Base-by-base conservation (phyloP, 2,797 vertebrate genomes). In the Crenuchus spilurus region DNA sequence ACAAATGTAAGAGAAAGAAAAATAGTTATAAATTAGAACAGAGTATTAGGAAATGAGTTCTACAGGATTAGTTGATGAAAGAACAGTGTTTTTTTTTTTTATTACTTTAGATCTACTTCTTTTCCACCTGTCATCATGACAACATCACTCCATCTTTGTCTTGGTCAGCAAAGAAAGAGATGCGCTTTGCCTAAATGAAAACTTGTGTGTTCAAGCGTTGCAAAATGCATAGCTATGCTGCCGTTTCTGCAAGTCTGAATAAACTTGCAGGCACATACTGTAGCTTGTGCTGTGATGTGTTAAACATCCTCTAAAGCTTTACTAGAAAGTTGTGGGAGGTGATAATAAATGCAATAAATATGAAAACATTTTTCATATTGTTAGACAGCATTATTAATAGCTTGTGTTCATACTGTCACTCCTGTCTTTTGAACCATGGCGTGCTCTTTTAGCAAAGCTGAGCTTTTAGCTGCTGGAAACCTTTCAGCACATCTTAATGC, bases 401-500 rank as follows among this genome's bases (percentile, higher is more conserved):
- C 22, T 3, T 64, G 42, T 31, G 14, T 62, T 72, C 0, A 31
- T 44, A 49, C 6, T 61, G 37, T 55, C 26, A 46, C 44, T 49
- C 39, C 37, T 65, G 13, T 33, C 2, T 42, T 70, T n/a, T 33
- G 39, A 55, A n/a, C 57, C 28, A 22, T 26, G 22, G 41, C 1
- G 22, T 10, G 18, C 52, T 35, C n/a, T 46, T 64, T 14, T 8
- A 46, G 48, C n/a, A 46, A 22, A 71, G 74, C 49, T 48, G 28
- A 58, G 51, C 35, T 72, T 74, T 79, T 68, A 68, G 77, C 55
- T 30, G 46, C 52, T 42, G 35, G 55, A 64, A 58, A 37, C 68
- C 67, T 75, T 79, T 82, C 72, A 75, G 61, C 49, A 37, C 44
- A 67, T 82, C 49, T 76, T 75, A 81, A 70, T 52, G 62, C 60